phyloP scores from a whole-genome alignment of 1,140 invertebrate species.

The Antheraea mylitta region DNA sequence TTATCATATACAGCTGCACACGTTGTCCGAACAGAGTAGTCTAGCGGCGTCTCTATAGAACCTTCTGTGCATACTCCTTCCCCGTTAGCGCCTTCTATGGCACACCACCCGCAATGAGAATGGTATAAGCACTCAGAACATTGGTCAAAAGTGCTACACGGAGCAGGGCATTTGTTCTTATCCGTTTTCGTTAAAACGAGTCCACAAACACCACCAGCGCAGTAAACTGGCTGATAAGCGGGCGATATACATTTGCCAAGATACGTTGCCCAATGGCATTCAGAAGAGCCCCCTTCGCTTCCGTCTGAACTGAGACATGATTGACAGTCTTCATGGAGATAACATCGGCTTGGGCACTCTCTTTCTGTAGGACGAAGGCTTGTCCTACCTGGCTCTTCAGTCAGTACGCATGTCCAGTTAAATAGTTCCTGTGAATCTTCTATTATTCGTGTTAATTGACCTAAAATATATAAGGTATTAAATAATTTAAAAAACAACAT shows the following conservation, averaged over 20 bases:
- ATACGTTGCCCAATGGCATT: slow-evolving; percentile 94
- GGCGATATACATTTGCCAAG: slow-evolving; percentile 92
- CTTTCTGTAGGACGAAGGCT: slow-evolving; percentile 49
- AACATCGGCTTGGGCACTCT: slow-evolving; percentile 88
- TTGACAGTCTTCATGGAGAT: slow-evolving; percentile 85
- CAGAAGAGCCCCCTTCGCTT: slow-evolving; percentile 88
- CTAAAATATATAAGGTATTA: slow-evolving; percentile 28
- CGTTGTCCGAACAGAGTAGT: slow-evolving; percentile 84
- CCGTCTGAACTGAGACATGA: slow-evolving; percentile 87
- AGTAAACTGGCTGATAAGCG: slow-evolving; percentile 90
- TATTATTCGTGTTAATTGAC: slow-evolving; percentile 54
- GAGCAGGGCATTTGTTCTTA: slow-evolving; percentile 90
- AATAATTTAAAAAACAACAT: neutral
- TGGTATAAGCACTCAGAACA: slow-evolving; percentile 92
- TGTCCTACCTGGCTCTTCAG: slow-evolving; percentile 51
- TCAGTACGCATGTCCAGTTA: slow-evolving; percentile 63
- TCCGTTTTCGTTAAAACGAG: slow-evolving; percentile 85
- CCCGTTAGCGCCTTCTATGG: slow-evolving; percentile 79
- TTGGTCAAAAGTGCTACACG: slow-evolving; percentile 90
- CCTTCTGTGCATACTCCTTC: slow-evolving; percentile 88
- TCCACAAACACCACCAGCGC: slow-evolving; percentile 94
- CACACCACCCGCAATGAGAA: slow-evolving; percentile 94
- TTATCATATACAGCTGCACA: slow-evolving; percentile 81
- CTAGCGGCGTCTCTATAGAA: slow-evolving; percentile 85
- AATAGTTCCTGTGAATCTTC: slow-evolving; percentile 51